Percentiles rank a stretch among this genome's conserved stretches.
Evolutionary conservation across 2,888 invertebrate species (phyloP).

Genomic region (Dolichomitus sp.): DNA sequence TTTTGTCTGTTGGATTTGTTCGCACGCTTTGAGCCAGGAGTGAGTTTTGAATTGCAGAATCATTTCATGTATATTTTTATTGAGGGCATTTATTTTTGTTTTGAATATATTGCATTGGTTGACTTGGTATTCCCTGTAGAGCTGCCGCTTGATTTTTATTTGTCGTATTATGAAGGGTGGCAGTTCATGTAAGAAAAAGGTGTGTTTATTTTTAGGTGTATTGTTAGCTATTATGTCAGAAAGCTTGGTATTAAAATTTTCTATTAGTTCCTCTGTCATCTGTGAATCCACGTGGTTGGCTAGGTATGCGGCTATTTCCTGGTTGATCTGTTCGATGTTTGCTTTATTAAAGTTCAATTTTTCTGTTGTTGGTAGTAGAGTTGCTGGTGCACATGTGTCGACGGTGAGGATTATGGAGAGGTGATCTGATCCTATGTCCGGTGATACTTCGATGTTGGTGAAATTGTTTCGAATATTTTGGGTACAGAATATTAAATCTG

Average conservation of each 20-base stretch:
- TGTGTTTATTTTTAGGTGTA: background rate
- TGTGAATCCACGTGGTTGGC: background rate
- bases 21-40: background rate
- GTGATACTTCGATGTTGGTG: background rate
- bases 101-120: background rate
- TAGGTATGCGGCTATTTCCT: background rate
- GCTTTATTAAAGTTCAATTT: constrained; percentile 20
- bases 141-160: constrained; percentile 20
- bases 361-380: background rate
- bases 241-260: background rate
- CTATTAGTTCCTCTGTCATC: background rate
- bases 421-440: constrained; percentile 21
- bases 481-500: constrained; percentile 6
- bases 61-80: background rate
- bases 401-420: background rate
- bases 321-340: background rate
- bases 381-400: background rate
- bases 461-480: background rate
- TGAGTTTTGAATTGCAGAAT: background rate
- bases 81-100: background rate
- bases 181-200: background rate
- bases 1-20: background rate
- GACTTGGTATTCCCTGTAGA: constrained; percentile 11
- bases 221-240: background rate
- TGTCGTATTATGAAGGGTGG: constrained; percentile 32